These are phyloP conservation scores for Hydrolagus affinis DNA, from an alignment of 2,113 vertebrate species.

Conservation along the genomic window DNA sequence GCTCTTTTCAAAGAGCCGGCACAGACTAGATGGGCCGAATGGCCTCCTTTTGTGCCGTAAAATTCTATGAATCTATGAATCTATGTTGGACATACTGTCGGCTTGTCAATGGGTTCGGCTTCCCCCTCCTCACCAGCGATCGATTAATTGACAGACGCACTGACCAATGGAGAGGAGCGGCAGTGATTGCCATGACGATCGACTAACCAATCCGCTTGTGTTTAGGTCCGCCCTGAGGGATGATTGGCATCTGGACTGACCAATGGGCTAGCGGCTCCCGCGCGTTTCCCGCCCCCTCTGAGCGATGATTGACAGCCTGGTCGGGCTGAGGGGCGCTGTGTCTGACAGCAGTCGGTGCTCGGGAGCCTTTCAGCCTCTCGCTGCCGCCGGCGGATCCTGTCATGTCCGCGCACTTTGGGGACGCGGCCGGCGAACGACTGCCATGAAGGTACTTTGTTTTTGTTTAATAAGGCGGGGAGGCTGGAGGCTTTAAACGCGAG, in stretches of 20 bases:
- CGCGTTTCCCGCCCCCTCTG: neutral
- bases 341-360: neutral
- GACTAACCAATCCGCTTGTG: neutral
- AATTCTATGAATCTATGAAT: too few relatives aligned
- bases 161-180: too few relatives aligned
- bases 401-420: neutral
- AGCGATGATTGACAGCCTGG: neutral
- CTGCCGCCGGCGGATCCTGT: neutral
- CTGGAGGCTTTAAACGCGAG: too few relatives aligned
- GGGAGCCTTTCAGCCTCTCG: neutral
- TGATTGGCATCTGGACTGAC: neutral
- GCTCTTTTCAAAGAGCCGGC: too few relatives aligned
- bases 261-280: neutral
- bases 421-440: neutral
- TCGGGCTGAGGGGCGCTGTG: neutral
- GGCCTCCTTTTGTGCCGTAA: too few relatives aligned
- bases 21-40: too few relatives aligned
- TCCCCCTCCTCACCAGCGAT: too few relatives aligned
- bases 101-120: too few relatives aligned
- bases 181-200: neutral
- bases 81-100: too few relatives aligned
- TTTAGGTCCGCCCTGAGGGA: neutral
- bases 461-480: too few relatives aligned
- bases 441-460: slow-evolving; percentile 8
- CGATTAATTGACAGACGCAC: too few relatives aligned